phyloP scores from a whole-genome alignment of 1,140 invertebrate genomes.

The Aphaenogaster floridana region DNA sequence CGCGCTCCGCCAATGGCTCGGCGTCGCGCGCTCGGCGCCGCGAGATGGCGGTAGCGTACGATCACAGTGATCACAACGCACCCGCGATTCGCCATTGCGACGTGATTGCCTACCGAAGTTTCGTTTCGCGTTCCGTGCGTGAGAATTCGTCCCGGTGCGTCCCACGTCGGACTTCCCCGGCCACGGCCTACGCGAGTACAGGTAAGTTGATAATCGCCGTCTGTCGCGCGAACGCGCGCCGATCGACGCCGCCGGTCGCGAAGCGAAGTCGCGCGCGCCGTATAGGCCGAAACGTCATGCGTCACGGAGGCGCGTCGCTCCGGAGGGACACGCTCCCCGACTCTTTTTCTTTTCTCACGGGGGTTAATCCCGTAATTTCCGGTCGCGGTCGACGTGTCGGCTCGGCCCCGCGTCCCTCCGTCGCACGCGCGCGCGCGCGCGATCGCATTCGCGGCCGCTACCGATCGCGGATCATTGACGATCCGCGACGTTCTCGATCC shows the following conservation, averaged over 20 bases:
- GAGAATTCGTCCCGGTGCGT: constrained; percentile 75
- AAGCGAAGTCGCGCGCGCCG: constrained; percentile 14
- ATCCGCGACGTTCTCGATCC: not conserved
- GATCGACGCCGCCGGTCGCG: constrained; percentile 9
- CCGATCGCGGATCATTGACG: not conserved
- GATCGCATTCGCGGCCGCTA: too few species aligned
- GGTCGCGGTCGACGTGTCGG: constrained; percentile 64
- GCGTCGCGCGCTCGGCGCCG: constrained; percentile 34
- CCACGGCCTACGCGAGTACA: constrained; percentile 10
- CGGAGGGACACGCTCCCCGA: constrained; percentile 8
- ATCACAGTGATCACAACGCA: constrained; percentile 67
- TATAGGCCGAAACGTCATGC: constrained; percentile 45
- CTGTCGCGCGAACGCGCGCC: not conserved
- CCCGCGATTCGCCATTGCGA: constrained; percentile 78
- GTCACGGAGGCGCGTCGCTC: constrained; percentile 34
- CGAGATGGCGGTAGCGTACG: constrained; percentile 75
- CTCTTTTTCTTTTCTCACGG: constrained; percentile 11
- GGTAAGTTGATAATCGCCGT: constrained; percentile 67
- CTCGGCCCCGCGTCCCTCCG: constrained; percentile 52
- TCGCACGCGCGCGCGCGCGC: not conserved
- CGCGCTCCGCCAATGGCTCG: constrained; percentile 39
- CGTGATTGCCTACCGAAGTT: constrained; percentile 77
- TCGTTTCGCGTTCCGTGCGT: constrained; percentile 80
- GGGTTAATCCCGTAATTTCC: constrained; percentile 75
- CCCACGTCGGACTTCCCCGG: constrained; percentile 40